Evolutionary conservation across 2,888 invertebrate genomes (phyloP), one percentile per base, ranked within the genome.

Genomic region (Ephialtes manifestator): DNA sequence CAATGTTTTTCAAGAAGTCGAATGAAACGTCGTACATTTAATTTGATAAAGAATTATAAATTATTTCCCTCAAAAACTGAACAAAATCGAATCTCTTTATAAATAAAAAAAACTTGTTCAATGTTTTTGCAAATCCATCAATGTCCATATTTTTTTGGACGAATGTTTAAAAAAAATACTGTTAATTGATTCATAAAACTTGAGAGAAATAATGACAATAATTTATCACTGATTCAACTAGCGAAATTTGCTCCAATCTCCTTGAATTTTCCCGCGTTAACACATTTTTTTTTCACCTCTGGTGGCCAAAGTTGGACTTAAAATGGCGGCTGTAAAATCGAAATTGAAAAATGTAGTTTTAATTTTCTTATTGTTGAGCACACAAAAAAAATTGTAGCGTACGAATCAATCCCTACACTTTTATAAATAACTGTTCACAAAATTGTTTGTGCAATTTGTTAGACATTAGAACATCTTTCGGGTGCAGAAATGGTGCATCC

Each of bases 271-370:
- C 10, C 55, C 55, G 55, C 55, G 55, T 24, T 55, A 58, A 20
- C 15, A 43, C 4, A 31, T 28, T 39, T 20, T 70, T 43, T 68
- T 58, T 24, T 58, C 55, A 28, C 18, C 43, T 65, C 63, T 11
- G 58, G 13, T 48, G 63, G 65, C 24, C 31, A 31, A 24, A 58
- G 48, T 58, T 63, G 31, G 24, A 28, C 0, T 28, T 35, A 63
- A 75, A 81, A 51, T 80, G 55, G 65, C 43, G 51, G 43, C 43
- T 60, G 28, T 60, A 60, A 51, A 11, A 51, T 31, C 10, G n/a
- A 8, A 31, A 10, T 24, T 4, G 5, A 68, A 48, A 28, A 48
- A 1, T 18, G n/a, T 0, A 4, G 1, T 0, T 20, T 53, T 20
- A 1, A 20, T 20, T 8, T 20, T 53, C 1, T 48, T 48, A 48